phyloP scores from a whole-genome alignment of 2,888 invertebrate genomes.

The Buathra laborator region DNA sequence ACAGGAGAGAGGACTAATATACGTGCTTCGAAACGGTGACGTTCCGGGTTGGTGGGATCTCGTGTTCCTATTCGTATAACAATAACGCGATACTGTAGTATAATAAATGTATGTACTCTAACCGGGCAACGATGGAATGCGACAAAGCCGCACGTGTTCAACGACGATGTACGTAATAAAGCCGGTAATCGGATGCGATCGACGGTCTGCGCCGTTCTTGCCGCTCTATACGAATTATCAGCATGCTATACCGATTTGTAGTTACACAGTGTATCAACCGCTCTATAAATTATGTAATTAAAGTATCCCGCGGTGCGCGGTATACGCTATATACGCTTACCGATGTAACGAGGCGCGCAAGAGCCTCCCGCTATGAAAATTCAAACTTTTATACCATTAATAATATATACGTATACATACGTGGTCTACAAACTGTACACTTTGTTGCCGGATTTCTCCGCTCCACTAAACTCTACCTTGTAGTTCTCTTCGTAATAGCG shows the following conservation, averaged over 20 bases:
- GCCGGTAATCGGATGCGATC: conserved; percentile 79
- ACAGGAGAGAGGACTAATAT: conserved; percentile 8
- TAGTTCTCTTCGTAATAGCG: background rate
- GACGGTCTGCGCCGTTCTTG: conserved; percentile 65
- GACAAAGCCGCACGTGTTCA: conserved; percentile 70
- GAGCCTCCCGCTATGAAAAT: conserved; percentile 16
- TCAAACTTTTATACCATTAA: conserved; percentile 3
- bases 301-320: conserved; percentile 64
- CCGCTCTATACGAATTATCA: conserved; percentile 75
- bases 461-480: conserved; percentile 17
- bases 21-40: conserved; percentile 37
- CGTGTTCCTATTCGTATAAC: conserved; percentile 48
- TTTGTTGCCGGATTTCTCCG: conserved; percentile 10
- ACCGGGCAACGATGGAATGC: conserved; percentile 61
- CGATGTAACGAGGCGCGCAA: conserved; percentile 38
- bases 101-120: conserved; percentile 41
- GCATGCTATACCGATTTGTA: conserved; percentile 80
- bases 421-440: background rate
- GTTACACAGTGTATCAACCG: conserved; percentile 78
- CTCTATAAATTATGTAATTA: conserved; percentile 79
- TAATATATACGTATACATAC: background rate
- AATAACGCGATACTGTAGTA: conserved; percentile 46
- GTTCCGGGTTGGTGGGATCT: conserved; percentile 42
- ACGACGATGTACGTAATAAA: conserved; percentile 77
- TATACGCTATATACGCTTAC: conserved; percentile 36